Percentiles rank a stretch among this genome's conserved stretches.
Conservation (phyloP, 2,888 invertebrate genomes). For the Drosophila sordidula region DNA sequence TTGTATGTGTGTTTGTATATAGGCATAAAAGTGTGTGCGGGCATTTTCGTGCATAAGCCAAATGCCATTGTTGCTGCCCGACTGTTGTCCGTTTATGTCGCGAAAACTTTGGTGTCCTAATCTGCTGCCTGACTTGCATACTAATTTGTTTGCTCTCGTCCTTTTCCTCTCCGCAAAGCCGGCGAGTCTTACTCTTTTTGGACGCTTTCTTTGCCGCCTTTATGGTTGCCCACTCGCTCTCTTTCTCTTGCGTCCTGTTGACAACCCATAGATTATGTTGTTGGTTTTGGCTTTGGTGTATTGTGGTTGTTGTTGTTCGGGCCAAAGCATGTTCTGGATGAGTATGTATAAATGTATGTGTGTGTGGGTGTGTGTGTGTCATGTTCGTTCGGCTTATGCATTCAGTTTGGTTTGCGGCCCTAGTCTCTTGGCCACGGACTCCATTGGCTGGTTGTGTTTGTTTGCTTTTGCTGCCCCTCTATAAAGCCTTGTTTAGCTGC, state of each 20-base stretch:
- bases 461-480: conserved; percentile 55
- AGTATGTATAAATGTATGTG: conserved; percentile 14
- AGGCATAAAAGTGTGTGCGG: conserved; percentile 9
- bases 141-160: conserved; percentile 74
- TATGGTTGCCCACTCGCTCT: conserved; percentile 42
- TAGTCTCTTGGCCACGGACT: conserved; percentile 17
- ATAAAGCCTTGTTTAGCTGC: conserved; percentile 76
- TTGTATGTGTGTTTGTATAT: conserved; percentile 13
- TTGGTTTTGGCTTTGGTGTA: conserved; percentile 67
- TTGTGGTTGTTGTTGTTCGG: conserved; percentile 31
- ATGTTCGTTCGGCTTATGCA: conserved; percentile 71
- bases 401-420: conserved; percentile 47
- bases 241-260: conserved; percentile 59
- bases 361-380: conserved; percentile 28
- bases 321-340: conserved; percentile 44
- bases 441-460: conserved; percentile 59
- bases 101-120: conserved; percentile 82
- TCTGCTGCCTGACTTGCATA: conserved; percentile 80
- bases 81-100: conserved; percentile 76
- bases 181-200: conserved; percentile 38
- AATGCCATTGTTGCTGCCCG: conserved; percentile 52
- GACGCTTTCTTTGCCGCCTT: conserved; percentile 54
- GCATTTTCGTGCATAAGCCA: conserved; percentile 50
- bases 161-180: conserved; percentile 14
- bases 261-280: conserved; percentile 81